Base-by-base conservation (phyloP, 1,140 invertebrate genomes). In the Conopomorpha cramerella region DNA sequence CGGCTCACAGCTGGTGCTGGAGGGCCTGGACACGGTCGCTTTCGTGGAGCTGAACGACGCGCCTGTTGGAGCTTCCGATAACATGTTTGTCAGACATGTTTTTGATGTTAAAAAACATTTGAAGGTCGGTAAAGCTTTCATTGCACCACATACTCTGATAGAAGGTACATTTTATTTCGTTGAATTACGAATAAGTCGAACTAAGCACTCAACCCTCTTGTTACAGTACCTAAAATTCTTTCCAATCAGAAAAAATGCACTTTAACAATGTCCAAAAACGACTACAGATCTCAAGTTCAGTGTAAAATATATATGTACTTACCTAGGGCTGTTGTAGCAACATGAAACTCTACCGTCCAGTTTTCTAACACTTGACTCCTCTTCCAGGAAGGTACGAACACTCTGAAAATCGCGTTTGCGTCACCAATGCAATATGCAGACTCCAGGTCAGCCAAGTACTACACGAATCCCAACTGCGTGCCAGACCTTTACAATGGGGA, bases 51-150 rank as follows among this genome's bases (percentile, higher is more conserved):
- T 98, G 1, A 98, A 98, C 74, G 81, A 79, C 26, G 40, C 73
- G 12, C 45, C 67, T 0, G 63, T 96, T 14, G 91, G 88, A 0
- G 56, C 60, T 28, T 84, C 88, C 1, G 80, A 87, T 38, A 98
- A 98, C 63, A 96, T 97, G 94, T 98, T 98, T 70, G 73, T 90
- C 1, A 79, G 84, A 58, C 95, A 96, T 55, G 72, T 74, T 25
- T 93, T 87, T 58, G 81, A 92, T 41, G 78, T 96, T 0, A 91
- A 86, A 59, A 30, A 77, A 31, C 49, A 79, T 38, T 46, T 92
- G 2, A 68, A 83, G 77, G 86, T 87, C n/a, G n/a, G n/a, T n/a
- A n/a, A n/a, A n/a, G n/a, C n/a, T n/a, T n/a, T n/a, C n/a, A n/a
- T n/a, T n/a, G n/a, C n/a, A n/a, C n/a, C n/a, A n/a, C n/a, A n/a